Evolutionary conservation across 2,797 vertebrate genomes (phyloP).

Genomic region (Pseudopleuronectes americanus): DNA sequence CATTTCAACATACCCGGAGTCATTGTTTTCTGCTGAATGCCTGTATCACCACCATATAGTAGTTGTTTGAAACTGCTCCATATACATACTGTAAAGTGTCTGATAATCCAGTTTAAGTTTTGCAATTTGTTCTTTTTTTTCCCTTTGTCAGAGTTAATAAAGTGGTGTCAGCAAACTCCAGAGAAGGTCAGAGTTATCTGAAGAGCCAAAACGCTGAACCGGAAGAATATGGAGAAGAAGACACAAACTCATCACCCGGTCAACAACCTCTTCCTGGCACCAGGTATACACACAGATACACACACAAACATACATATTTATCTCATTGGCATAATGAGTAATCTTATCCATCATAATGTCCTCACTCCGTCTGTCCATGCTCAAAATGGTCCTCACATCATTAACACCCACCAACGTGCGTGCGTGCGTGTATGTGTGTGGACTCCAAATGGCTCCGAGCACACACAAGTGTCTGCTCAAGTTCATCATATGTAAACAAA

Average conservation of each 20-base stretch:
- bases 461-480: too few species aligned
- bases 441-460: too few species aligned
- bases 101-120: not conserved
- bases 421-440: too few species aligned
- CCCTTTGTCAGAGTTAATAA: conserved; percentile 87
- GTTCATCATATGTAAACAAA: too few species aligned
- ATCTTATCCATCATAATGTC: too few species aligned
- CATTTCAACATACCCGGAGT: too few species aligned
- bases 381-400: not conserved
- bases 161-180: conserved; percentile 91
- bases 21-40: not conserved
- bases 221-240: conserved; percentile 58
- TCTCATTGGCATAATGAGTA: too few species aligned
- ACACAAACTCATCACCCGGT: not conserved
- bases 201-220: conserved; percentile 79
- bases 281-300: conserved; percentile 66
- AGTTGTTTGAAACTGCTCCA: not conserved
- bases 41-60: not conserved
- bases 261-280: conserved; percentile 64
- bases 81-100: not conserved
- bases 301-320: not conserved
- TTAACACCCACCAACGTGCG: too few species aligned
- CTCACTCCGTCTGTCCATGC: not conserved
- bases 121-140: conserved; percentile 1
- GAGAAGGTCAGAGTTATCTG: conserved; percentile 90